Conservation (phyloP, 2,113 vertebrate species). For the Nibea coibor region DNA sequence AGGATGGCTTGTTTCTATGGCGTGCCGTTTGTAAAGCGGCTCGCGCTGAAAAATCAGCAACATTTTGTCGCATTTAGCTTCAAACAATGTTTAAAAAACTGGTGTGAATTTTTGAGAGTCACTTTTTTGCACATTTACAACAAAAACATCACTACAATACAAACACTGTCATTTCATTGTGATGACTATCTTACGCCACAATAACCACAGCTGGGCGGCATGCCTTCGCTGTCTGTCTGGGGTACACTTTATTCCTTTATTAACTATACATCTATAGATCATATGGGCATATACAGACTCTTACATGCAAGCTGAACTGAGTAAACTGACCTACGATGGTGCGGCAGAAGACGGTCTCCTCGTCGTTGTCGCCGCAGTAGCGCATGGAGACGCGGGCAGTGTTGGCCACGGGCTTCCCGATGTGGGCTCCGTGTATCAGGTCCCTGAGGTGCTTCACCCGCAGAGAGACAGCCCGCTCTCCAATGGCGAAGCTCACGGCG, state of each 20-base stretch:
- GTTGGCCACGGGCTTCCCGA: constrained; percentile 86
- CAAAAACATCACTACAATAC: not conserved
- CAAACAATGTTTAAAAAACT: no score
- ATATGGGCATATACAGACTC: not conserved
- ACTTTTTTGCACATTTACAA: no score
- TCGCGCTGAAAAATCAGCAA: no score
- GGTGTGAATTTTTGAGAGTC: no score
- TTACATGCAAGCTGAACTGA: no score
- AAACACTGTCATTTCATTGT: not conserved
- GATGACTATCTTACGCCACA: not conserved
- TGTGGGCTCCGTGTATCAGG: constrained; percentile 92
- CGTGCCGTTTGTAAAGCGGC: no score
- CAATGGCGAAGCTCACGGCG: constrained; percentile 93
- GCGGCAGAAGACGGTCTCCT: constrained; percentile 86
- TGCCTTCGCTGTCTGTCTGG: no score
- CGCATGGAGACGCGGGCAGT: constrained; percentile 86
- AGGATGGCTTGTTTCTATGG: no score
- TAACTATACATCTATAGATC: not conserved
- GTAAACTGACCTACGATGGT: constrained; percentile 84
- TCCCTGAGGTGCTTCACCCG: constrained; percentile 89
- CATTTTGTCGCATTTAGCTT: no score
- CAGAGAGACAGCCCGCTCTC: constrained; percentile 86
- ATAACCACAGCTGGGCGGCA: no score
- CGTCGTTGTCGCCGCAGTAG: constrained; percentile 84
- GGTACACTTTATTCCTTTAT: no score